Conservation (phyloP, 2,888 invertebrate genomes). For the Epistrophe grossulariae region DNA sequence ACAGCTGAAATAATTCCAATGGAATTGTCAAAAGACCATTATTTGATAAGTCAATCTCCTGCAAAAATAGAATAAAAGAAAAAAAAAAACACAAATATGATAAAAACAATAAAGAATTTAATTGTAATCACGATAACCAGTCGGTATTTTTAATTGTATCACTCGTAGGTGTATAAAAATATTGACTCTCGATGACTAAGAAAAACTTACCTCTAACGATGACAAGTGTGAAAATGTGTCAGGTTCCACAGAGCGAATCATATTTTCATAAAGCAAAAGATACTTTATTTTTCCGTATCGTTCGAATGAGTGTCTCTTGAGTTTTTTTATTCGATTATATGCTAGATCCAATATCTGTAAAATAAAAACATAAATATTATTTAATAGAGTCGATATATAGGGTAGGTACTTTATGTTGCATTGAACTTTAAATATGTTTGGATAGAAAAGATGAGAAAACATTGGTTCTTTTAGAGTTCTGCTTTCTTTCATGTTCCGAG, state of each 20-base stretch:
- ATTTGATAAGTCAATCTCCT: slow-evolving; percentile 84
- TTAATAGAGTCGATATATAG: neutral
- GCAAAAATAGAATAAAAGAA: slow-evolving; percentile 40
- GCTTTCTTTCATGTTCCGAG: too few species aligned
- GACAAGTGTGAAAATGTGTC: slow-evolving; percentile 82
- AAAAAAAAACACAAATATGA: neutral
- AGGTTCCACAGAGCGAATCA: slow-evolving; percentile 83
- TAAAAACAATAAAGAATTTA: slow-evolving; percentile 21
- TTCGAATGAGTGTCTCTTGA: slow-evolving; percentile 81
- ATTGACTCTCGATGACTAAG: slow-evolving; percentile 29
- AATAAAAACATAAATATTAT: neutral
- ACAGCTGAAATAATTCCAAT: slow-evolving; percentile 85
- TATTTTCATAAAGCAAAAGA: slow-evolving; percentile 83
- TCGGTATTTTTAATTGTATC: slow-evolving; percentile 6
- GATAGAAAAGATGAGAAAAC: neutral
- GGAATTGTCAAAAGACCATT: slow-evolving; percentile 83
- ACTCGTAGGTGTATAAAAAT: neutral
- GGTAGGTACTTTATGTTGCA: neutral
- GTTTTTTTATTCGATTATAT: slow-evolving; percentile 83
- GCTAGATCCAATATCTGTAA: slow-evolving; percentile 83
- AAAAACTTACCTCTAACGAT: slow-evolving; percentile 81
- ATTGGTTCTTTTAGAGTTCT: too few species aligned
- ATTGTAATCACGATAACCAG: slow-evolving; percentile 20
- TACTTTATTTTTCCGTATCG: slow-evolving; percentile 81
- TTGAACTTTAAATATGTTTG: neutral